Conservation (phyloP, 2,888 invertebrate genomes). For the Aspidiotus destructor region DNA sequence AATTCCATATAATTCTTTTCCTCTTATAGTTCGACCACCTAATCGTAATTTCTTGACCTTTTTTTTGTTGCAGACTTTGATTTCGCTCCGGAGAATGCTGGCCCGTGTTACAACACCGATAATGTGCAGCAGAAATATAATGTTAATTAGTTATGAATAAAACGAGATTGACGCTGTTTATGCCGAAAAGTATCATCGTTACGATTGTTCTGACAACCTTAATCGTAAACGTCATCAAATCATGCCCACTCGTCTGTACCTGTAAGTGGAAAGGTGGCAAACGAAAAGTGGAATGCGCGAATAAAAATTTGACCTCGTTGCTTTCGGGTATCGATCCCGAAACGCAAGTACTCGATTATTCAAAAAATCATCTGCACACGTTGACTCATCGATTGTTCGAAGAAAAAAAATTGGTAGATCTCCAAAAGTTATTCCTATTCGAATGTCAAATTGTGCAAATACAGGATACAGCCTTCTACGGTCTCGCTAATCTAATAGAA, state of each 20-base stretch:
- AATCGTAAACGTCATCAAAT: constrained; percentile 15
- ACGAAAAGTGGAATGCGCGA: constrained; percentile 77
- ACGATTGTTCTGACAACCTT: constrained; percentile 26
- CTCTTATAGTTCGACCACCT: no score
- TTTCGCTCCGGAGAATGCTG: no score
- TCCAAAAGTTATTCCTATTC: constrained; percentile 75
- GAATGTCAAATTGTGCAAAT: constrained; percentile 68
- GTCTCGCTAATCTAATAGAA: constrained; percentile 77
- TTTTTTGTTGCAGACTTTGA: no score
- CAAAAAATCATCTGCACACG: constrained; percentile 64
- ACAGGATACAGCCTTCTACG: constrained; percentile 69
- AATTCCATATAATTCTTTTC: no score
- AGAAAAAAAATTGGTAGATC: constrained; percentile 66
- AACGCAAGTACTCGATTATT: constrained; percentile 78
- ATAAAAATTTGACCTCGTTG: constrained; percentile 62
- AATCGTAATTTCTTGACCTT: no score
- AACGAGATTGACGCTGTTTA: constrained; percentile 11
- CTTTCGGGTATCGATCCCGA: constrained; percentile 71
- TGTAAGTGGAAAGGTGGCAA: constrained; percentile 42
- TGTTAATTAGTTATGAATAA: constrained; percentile 29
- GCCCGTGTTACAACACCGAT: neutral
- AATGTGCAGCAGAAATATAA: constrained; percentile 6
- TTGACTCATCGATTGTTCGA: constrained; percentile 69
- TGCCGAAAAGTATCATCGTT: constrained; percentile 27
- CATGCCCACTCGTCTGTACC: constrained; percentile 33